Base-by-base conservation (phyloP, 2,888 invertebrate genomes). In the Zootermopsis nevadensis region DNA sequence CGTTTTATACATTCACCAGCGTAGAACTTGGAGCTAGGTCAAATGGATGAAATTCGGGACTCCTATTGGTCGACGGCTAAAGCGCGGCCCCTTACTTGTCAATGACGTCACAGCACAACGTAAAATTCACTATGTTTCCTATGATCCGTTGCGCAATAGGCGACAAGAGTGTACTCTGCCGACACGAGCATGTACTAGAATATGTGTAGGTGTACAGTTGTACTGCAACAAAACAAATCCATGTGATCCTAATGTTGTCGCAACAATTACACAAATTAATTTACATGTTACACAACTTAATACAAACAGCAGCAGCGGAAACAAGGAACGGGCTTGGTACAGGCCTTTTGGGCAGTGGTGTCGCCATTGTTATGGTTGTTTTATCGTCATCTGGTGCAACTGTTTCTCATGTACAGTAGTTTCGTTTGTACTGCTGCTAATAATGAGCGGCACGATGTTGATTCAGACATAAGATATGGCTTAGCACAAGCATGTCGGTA, bases 51-150 rank as follows among this genome's bases (percentile, higher is more conserved):
- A 74, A 79, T 24, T 4, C 74, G 38, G 22, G 30, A 30, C 27
- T 74, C 74, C 55, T 35, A 83, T 83, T 83, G 83, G 83, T 55
- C 55, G 76, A 35, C 42, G 66, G 38, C 60, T 33, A 77, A 83
- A 81, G 81, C 81, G 81, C 81, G 83, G 67, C 77, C 82, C 66
- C 79, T 38, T 66, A n/a, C 66, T 38, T 42, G 35, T 79, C 19
- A 74, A 66, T 79, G 79, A 79, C 79, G 79, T 79, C 79, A 79
- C 79, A 53, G 2, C 33, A 48, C 15, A 79, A 24, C 60, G 60
- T 79, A 79, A 60, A 60, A 42, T 38, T 38, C 74, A n/a, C 33
- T 60, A 60, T 27, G 38, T 38, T 33, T 27, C 66, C 66, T 19
- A 6, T 19, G 69, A 31, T 55, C 66, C 76, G 31, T 79, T 79